Evolutionary conservation across 2,888 invertebrate genomes (phyloP).

Genomic region (Deilephila elpenor): DNA sequence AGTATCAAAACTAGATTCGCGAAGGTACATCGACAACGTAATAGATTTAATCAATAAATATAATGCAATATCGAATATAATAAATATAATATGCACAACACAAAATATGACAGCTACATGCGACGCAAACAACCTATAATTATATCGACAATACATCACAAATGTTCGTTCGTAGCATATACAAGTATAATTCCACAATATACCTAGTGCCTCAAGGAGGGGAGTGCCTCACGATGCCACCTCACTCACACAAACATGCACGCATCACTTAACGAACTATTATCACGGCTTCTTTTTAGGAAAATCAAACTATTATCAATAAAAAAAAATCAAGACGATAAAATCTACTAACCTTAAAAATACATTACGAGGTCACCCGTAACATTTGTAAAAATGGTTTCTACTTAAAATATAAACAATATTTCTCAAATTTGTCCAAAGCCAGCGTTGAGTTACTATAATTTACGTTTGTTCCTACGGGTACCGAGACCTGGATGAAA

Average conservation of each 20-base stretch:
- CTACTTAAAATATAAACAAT: conserved; percentile 72
- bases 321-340: conserved; percentile 74
- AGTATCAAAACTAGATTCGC: conserved; percentile 14
- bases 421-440: conserved; percentile 61
- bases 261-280: conserved; percentile 78
- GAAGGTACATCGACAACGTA: conserved; percentile 52
- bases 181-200: conserved; percentile 57
- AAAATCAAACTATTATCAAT: conserved; percentile 73
- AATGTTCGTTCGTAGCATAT: conserved; percentile 68
- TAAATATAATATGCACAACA: conserved; percentile 59
- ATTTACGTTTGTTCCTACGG: conserved; percentile 54
- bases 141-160: conserved; percentile 71
- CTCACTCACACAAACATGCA: conserved; percentile 70
- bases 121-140: conserved; percentile 64
- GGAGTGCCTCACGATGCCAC: conserved; percentile 80
- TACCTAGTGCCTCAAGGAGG: conserved; percentile 72
- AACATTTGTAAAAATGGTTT: conserved; percentile 70
- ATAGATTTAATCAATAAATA: conserved; percentile 40
- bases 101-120: conserved; percentile 59
- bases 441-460: conserved; percentile 56
- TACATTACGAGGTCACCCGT: conserved; percentile 78
- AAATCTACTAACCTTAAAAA: conserved; percentile 81
- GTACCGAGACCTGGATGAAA: conserved; percentile 52
- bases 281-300: conserved; percentile 82
- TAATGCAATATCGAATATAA: conserved; percentile 34